Conservation (phyloP, 2,888 invertebrate genomes). For the Aphidoletes aphidimyza region DNA sequence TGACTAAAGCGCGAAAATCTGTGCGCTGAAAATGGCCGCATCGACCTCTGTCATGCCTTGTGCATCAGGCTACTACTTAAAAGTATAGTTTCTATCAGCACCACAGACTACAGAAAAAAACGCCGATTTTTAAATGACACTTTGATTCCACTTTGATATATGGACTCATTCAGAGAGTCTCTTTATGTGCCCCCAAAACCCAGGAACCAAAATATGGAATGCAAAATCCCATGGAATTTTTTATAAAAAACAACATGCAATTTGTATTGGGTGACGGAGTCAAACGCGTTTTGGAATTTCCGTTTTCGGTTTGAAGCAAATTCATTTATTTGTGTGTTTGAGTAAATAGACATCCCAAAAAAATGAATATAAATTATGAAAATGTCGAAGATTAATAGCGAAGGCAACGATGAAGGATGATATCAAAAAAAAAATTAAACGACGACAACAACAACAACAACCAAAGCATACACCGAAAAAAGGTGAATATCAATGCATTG, state of each 20-base stretch:
- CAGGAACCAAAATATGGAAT: background rate
- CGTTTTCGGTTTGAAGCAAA: background rate
- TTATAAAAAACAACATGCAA: background rate
- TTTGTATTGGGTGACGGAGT: background rate
- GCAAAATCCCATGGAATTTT: background rate
- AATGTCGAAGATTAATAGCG: conserved; percentile 47
- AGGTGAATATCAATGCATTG: conserved; percentile 49
- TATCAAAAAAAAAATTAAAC: background rate
- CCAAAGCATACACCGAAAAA: conserved; percentile 3
- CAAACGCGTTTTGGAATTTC: conserved; percentile 50
- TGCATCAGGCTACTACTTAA: background rate
- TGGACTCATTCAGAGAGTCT: background rate
- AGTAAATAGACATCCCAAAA: conserved; percentile 31
- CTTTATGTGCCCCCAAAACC: background rate
- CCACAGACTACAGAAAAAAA: too few species aligned
- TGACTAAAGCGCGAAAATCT: background rate
- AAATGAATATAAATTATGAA: conserved; percentile 43
- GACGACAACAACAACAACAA: background rate
- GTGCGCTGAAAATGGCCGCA: background rate
- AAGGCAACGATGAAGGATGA: conserved; percentile 53
- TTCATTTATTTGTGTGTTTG: background rate
- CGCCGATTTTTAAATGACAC: conserved; percentile 18
- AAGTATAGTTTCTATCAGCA: conserved; percentile 40
- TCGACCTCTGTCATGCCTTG: conserved; percentile 36
- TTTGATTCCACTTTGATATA: conserved; percentile 47